Evolutionary conservation across 2,797 vertebrate species (phyloP), one percentile per base, ranked within the genome.

Genomic region (Leuciscus waleckii): DNA sequence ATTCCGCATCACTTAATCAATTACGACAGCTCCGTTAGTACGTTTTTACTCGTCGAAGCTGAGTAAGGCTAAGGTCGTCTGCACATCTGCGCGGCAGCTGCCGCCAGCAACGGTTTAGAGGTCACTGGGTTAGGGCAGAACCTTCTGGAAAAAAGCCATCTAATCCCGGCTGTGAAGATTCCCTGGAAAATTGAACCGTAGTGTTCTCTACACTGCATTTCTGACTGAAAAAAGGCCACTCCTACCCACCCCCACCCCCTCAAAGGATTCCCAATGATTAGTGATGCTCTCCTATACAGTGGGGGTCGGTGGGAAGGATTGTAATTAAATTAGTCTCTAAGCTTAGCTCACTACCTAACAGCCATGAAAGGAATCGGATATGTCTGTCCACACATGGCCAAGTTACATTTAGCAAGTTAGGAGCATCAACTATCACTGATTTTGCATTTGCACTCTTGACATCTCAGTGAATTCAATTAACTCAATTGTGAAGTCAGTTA

Each of bases 311-410:
- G 88, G 87, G 87, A 86, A 89, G 88, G 86, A 85, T 87, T 89
- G 92, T 94, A 94, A 95, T 95, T 95, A 89, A 94, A 94, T 96
- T 94, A 94, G 91, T 92, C 92, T 91, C 89, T 87, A 81, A 63
- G 91, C 92, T 93, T 91, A 91, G 92, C 91, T 93, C 91, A 87
- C 90, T 87, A 92, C 51, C 85, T 81, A 76, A 71, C 51, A 79
- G 81, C 65, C 84, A 83, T 85, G 88, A 88, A 86, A 91, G 85
- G 89, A 91, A 88, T 89, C 87, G 84, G 91, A 92, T 86, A 87
- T 65, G 91, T 92, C 89, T 89, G 91, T 95, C 90, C 89, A 89
- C 82, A 85, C 56, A 87, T 73, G 87, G 75, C 80, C 89, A 90
- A 87, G 89, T 67, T 78, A 41, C n/a, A 8, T 67, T 81, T 39